These are phyloP conservation scores for Ormyrus rosae DNA, from an alignment of 2,888 invertebrate species.

Conservation along the genomic window DNA sequence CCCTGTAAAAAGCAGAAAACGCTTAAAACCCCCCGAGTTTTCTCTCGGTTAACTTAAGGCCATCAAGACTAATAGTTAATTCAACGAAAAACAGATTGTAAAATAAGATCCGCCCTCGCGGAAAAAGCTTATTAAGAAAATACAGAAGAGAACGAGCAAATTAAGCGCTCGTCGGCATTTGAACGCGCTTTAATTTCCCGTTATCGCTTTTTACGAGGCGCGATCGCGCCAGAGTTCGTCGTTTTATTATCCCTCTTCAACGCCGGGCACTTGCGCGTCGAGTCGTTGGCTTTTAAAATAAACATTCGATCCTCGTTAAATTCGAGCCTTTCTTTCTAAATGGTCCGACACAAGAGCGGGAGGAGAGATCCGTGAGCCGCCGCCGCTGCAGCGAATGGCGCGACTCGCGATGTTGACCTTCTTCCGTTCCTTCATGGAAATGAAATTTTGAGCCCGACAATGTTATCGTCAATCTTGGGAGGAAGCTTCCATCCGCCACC, in stretches of 20 bases:
- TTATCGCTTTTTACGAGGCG: background rate
- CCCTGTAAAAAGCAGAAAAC: too few species aligned
- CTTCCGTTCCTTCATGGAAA: background rate
- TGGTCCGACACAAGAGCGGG: background rate
- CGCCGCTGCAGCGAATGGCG: background rate
- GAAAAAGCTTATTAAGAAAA: too few species aligned
- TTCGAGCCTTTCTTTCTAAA: constrained; percentile 22
- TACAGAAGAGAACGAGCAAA: too few species aligned
- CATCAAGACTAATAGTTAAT: too few species aligned
- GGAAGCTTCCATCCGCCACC: too few species aligned
- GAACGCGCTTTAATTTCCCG: background rate
- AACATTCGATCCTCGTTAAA: constrained; percentile 45
- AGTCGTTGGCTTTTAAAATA: constrained; percentile 19
- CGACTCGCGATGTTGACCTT: constrained; percentile 24
- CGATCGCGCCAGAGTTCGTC: background rate
- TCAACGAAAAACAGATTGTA: too few species aligned
- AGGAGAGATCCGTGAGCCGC: background rate
- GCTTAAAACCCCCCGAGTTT: too few species aligned
- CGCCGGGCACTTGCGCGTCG: constrained; percentile 7
- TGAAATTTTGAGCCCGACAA: constrained; percentile 9
- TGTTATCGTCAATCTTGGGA: background rate
- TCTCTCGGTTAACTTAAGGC: too few species aligned
- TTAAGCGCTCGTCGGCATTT: too few species aligned
- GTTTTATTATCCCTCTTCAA: constrained; percentile 17
- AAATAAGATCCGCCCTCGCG: too few species aligned